phyloP scores from a whole-genome alignment of 1,140 invertebrate genomes.

The Ceratina calcarata region DNA sequence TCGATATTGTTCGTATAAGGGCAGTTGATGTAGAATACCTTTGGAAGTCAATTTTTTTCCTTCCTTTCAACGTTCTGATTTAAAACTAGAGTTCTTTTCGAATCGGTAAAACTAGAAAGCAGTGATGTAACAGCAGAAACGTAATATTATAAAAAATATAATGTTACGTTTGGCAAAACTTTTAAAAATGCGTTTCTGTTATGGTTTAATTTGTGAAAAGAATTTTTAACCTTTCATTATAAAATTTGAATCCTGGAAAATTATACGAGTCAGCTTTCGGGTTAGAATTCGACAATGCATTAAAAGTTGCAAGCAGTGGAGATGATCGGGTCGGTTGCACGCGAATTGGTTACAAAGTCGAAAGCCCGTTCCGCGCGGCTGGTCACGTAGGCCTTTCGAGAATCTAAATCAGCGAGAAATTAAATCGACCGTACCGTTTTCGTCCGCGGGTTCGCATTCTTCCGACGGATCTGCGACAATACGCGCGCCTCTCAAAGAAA shows the following conservation, averaged over 20 bases:
- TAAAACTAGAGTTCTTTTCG: not conserved
- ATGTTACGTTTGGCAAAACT: no score
- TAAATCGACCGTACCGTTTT: conserved; percentile 61
- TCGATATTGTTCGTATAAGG: not conserved
- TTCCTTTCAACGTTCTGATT: not conserved
- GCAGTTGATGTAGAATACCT: not conserved
- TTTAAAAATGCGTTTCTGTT: no score
- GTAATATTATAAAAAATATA: no score
- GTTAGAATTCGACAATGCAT: not conserved
- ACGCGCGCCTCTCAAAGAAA: conserved; percentile 21
- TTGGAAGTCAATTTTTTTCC: conserved; percentile 14
- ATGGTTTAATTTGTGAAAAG: no score
- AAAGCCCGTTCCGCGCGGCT: not conserved
- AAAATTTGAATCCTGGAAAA: no score
- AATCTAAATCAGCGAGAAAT: conserved; percentile 63
- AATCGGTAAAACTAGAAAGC: no score
- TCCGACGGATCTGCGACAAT: conserved; percentile 53
- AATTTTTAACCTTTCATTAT: no score
- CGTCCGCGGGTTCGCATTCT: conserved; percentile 56
- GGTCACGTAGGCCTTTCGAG: conserved; percentile 53
- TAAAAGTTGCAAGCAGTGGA: not conserved
- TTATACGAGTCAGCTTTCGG: no score
- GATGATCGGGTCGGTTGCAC: not conserved
- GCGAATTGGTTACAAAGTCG: conserved; percentile 36
- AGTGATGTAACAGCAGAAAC: no score